These are phyloP conservation scores for Cydia splendana DNA, from an alignment of 1,140 invertebrate species.

Conservation along the genomic window DNA sequence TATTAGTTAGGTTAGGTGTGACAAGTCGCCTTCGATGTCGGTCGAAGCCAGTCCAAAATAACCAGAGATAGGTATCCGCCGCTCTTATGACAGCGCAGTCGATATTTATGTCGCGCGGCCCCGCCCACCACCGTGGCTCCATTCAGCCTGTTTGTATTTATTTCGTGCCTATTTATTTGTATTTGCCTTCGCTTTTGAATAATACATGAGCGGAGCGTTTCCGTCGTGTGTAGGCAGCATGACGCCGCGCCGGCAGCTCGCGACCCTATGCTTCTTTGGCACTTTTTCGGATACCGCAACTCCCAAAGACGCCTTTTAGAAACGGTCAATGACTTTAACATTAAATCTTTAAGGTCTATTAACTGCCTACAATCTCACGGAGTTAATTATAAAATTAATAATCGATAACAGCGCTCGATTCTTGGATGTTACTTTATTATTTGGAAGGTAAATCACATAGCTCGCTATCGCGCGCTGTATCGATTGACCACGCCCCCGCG, in stretches of 20 bases:
- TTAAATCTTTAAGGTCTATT: conserved; percentile 17
- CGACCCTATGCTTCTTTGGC: conserved; percentile 40
- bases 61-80: conserved; percentile 61
- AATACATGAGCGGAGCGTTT: conserved; percentile 75
- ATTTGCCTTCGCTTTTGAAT: conserved; percentile 77
- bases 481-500: conserved; percentile 59
- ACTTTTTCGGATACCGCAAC: conserved; percentile 34
- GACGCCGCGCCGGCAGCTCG: conserved; percentile 68
- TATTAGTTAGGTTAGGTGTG: conserved; percentile 18
- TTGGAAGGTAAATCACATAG: conserved; percentile 66
- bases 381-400: conserved; percentile 69
- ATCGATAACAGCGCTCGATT: conserved; percentile 63
- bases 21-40: conserved; percentile 15
- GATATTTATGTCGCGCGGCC: conserved; percentile 76
- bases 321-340: conserved; percentile 17
- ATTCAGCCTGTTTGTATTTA: conserved; percentile 78
- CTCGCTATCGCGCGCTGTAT: conserved; percentile 59
- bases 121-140: conserved; percentile 72
- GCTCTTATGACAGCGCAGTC: conserved; percentile 67
- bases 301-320: not conserved
- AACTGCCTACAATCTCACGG: conserved; percentile 46
- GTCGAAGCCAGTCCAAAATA: conserved; percentile 62
- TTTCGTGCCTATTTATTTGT: conserved; percentile 79
- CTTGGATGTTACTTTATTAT: conserved; percentile 58
- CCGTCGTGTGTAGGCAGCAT: conserved; percentile 77